These are phyloP conservation scores for Aleiodes sp. DNA, from an alignment of 1,140 invertebrate genomes.

Conservation along the genomic window DNA sequence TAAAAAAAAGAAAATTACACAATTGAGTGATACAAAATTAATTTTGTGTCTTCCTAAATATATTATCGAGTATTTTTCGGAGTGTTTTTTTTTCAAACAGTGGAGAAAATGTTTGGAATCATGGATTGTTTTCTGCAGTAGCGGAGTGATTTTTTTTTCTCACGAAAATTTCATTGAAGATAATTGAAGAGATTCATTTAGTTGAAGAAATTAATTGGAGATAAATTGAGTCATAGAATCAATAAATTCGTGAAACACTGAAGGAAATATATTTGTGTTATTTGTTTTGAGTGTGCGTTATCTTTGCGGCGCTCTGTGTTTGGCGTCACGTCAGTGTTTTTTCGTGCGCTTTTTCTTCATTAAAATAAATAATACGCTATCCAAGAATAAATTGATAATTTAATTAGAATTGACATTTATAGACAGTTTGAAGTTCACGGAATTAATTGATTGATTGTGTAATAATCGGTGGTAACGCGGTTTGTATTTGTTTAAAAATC, in stretches of 20 bases:
- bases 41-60: not conserved
- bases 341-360: not conserved
- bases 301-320: not conserved
- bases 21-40: not conserved
- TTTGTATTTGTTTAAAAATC: no score
- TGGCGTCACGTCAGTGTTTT: constrained; percentile 6
- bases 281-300: constrained; percentile 11
- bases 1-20: no score
- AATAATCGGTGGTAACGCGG: not conserved
- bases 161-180: constrained; percentile 19
- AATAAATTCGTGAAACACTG: not conserved
- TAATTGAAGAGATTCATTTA: not conserved
- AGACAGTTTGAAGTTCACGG: no score
- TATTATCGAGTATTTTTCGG: not conserved
- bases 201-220: not conserved
- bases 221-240: not conserved
- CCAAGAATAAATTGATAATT: no score
- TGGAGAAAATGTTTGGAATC: constrained; percentile 57
- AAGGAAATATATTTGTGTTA: not conserved
- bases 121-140: constrained; percentile 63
- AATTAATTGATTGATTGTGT: no score
- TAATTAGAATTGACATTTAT: no score
- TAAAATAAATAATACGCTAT: not conserved
- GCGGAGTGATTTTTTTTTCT: constrained; percentile 41
- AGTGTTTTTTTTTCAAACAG: not conserved